A percentile compares a stretch with the other conserved stretches of the same genome.
phyloP scores from a whole-genome alignment of 2,797 vertebrate species.

The Crenichthys baileyi region DNA sequence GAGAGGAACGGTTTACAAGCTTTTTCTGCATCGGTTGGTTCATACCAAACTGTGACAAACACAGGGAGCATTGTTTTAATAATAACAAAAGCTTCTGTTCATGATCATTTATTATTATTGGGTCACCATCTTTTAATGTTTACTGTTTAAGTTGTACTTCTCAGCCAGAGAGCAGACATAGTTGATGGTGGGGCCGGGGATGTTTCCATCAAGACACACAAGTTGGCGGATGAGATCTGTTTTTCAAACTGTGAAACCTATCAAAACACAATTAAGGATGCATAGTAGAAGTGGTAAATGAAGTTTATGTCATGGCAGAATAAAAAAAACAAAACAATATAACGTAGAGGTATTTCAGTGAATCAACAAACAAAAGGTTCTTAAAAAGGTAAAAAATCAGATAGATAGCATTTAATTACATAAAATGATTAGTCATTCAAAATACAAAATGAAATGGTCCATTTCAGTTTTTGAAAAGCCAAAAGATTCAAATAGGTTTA shows the following conservation, averaged over 20 bases:
- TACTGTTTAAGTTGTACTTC: constrained; percentile 83
- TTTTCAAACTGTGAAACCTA: constrained; percentile 89
- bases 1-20: constrained; percentile 91
- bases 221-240: constrained; percentile 81
- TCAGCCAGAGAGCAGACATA: constrained; percentile 85
- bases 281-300: not conserved
- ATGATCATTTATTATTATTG: not conserved
- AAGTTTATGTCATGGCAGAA: not conserved
- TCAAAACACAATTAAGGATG: constrained; percentile 12
- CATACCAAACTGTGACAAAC: constrained; percentile 87
- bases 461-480: not conserved
- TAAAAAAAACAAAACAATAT: not conserved
- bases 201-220: constrained; percentile 90
- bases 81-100: not conserved
- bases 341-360: not conserved
- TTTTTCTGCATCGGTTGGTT: constrained; percentile 89
- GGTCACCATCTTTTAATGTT: not conserved
- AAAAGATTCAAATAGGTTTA: not conserved
- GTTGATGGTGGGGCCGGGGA: constrained; percentile 87
- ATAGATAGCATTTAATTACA: not conserved
- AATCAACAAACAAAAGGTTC: not conserved
- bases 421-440: not conserved
- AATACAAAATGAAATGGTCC: not conserved
- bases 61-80: constrained; percentile 25
- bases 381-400: not conserved